phyloP scores from a whole-genome alignment of 2,113 vertebrate genomes.

The Isurus oxyrinchus region DNA sequence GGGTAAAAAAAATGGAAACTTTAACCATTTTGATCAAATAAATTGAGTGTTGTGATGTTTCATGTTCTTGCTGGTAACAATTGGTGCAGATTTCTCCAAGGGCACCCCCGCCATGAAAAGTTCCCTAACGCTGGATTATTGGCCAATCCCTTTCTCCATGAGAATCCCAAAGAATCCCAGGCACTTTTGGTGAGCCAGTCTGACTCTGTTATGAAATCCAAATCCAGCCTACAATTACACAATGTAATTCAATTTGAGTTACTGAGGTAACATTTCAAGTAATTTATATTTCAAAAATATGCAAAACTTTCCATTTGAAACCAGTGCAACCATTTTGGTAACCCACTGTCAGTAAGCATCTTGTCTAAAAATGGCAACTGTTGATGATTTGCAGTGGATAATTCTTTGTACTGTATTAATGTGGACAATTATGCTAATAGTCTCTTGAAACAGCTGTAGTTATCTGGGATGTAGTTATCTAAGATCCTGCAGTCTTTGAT shows the following conservation, averaged over 20 bases:
- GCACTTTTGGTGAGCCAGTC: neutral
- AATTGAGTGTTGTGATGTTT: neutral
- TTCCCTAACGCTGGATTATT: neutral
- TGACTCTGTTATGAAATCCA: neutral
- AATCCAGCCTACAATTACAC: neutral
- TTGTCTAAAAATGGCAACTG: neutral
- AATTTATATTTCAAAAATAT: neutral
- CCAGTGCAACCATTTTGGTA: conserved; percentile 1
- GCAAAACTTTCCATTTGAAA: neutral
- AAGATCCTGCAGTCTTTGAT: too few relatives aligned
- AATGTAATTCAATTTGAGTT: neutral
- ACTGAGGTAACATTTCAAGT: neutral
- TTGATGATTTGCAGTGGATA: neutral
- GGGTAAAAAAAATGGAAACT: neutral
- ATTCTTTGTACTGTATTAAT: neutral
- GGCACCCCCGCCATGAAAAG: neutral
- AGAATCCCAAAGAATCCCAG: neutral
- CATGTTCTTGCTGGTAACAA: neutral
- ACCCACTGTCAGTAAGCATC: neutral
- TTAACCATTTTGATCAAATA: neutral
- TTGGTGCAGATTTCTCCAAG: neutral
- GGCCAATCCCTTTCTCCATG: neutral
- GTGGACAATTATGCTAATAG: conserved; percentile 21
- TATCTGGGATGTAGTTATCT: neutral
- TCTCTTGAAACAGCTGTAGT: neutral